Evolutionary conservation across 2,113 vertebrate species (phyloP).

Genomic region (Halcyon senegalensis): DNA sequence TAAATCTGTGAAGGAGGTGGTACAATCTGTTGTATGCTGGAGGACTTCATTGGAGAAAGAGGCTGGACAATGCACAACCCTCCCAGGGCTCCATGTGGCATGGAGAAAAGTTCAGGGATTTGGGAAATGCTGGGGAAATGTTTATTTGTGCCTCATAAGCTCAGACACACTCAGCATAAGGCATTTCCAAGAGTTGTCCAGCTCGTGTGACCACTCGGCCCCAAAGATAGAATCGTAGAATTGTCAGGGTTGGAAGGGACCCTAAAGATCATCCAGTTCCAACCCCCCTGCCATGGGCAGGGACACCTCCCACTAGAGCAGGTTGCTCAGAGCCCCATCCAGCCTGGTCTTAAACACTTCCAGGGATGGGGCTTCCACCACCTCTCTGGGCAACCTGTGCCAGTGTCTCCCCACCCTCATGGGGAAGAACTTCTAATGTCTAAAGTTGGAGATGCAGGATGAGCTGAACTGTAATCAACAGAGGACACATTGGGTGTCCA

Average conservation of each 20-base stretch:
- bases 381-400: no score
- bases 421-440: no score
- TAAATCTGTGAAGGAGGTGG: neutral
- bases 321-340: no score
- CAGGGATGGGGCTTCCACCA: no score
- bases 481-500: neutral
- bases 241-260: no score
- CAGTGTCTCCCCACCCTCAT: no score
- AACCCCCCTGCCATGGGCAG: no score
- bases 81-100: neutral
- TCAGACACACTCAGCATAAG: neutral
- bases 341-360: no score
- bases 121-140: neutral
- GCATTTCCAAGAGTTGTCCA: neutral
- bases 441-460: neutral
- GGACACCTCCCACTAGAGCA: no score
- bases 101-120: neutral
- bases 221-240: no score
- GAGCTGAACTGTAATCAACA: neutral
- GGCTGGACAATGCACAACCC: neutral
- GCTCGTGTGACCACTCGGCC: neutral
- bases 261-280: no score
- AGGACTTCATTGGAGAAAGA: neutral
- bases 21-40: neutral
- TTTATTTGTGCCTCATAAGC: neutral